Base-by-base conservation (phyloP, 2,888 invertebrate genomes). In the Byasa hedistus region DNA sequence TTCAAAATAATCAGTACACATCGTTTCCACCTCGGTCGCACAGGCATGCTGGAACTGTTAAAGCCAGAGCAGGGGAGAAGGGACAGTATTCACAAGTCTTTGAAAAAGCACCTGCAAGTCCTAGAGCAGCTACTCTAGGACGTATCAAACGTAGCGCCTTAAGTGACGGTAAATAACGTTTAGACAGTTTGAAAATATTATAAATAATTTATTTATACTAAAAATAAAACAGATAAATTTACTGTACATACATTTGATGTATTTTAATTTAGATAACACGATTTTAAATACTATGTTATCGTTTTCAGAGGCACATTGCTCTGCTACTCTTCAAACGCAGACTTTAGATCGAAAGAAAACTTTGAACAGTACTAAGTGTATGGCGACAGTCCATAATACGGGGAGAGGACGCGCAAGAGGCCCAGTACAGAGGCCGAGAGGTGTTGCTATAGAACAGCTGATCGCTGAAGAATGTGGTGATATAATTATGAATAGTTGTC, bases 71-170 rank as follows among this genome's bases (percentile, higher is more conserved):
- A 60, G 91, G 91, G 0, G 91, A 91, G 69, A 80, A 88, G 51
- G 92, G 91, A 55, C 90, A 92, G 73, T 92, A 92, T 75, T 89
- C 89, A 19, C 92, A 92, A 79, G 91, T 92, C 57, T 94, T 94
- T 71, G 93, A 94, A 73, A 90, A 92, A 78, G 93, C 92, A 15
- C 93, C 93, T 12, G 79, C 91, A 0, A 93, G 93, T 73, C 93
- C 94, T 0, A 77, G 92, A 75, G 81, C 92, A 8, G 86, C 86
- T 57, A 85, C 93, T 64, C 79, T 92, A 73, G 88, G 89, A 32
- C 79, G 91, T 21, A 76, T 86, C 52, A 91, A 89, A 74, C 87
- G 89, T 71, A 85, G 80, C 82, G 81, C 82, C 79, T 82, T 87
- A 78, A 71, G 76, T 75, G 85, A 85, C 73, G 90, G 89, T 89